These are phyloP conservation scores for Caenorhabditis tropicalis DNA, from an alignment of 1,140 invertebrate genomes.

Conservation along the genomic window DNA sequence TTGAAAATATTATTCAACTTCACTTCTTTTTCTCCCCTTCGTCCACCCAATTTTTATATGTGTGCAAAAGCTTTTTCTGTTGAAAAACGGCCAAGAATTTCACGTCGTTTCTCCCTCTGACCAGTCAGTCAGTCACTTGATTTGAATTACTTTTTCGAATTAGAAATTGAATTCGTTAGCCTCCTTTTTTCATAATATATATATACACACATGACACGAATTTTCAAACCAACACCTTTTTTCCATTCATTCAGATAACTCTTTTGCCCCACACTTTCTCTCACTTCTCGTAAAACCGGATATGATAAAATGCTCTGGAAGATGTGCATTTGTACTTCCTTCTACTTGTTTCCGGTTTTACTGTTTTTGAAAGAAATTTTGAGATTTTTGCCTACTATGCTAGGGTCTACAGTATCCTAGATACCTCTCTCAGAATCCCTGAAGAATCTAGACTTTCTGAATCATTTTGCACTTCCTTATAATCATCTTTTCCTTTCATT, in stretches of 20 bases:
- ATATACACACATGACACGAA: too few species aligned
- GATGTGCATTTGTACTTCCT: neutral
- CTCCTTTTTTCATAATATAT: neutral
- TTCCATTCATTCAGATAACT: neutral
- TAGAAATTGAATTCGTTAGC: slow-evolving; percentile 13
- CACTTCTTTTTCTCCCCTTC: neutral
- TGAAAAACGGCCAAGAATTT: too few species aligned
- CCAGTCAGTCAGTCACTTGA: slow-evolving; percentile 16
- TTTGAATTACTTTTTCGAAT: slow-evolving; percentile 44
- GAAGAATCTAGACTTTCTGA: too few species aligned
- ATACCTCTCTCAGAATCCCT: too few species aligned
- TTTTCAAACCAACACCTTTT: neutral
- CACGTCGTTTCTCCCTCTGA: neutral
- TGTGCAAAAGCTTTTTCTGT: too few species aligned
- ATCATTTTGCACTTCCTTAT: too few species aligned
- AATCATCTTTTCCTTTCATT: too few species aligned
- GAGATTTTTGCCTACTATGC: too few species aligned
- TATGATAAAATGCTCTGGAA: neutral
- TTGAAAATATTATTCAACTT: neutral
- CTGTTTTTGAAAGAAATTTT: too few species aligned
- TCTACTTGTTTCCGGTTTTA: neutral
- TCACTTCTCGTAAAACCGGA: neutral
- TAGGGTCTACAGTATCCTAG: too few species aligned
- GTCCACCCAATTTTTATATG: neutral
- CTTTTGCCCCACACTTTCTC: neutral